Base-by-base conservation (phyloP, 2,113 vertebrate genomes). In the Triplophysa tibetana region DNA sequence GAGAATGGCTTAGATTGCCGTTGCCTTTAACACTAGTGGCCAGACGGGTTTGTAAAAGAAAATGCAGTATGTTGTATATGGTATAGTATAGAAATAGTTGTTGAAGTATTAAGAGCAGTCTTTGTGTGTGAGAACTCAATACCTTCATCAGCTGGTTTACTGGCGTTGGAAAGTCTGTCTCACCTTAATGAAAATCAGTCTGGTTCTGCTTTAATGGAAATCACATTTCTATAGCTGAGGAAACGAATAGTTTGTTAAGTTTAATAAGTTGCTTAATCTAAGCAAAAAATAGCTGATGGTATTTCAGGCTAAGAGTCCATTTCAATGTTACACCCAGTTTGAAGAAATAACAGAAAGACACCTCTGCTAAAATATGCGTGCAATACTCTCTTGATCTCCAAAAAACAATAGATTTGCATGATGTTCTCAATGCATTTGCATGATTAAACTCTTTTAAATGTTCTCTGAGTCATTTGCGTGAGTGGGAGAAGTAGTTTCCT, bases 121-220 rank as follows among this genome's bases (percentile, higher is more conserved):
- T 54, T 13, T 54, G 10, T 8, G 50, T 54, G 48, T 50, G 12
- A 50, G 48, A 1, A 56, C 16, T 8, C 7, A 17, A 58, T 21
- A n/a, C 9, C 23, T n/a, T 38, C 33, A 21, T 72, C 70, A 73
- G 29, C 52, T 43, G 54, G 54, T 23, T 21, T 43, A 23, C 2
- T n/a, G 7, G 19, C 54, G 19, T 58, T 2, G 8, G 8, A 54
- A 17, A 58, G 19, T 21, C 54, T 58, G 54, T 58, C 54, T 58
- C 54, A 58, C 54, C 54, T 10, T n/a, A 58, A n/a, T 72, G 52
- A 21, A 21, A 43, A 43, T 33, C 70, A 3, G 33, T 0, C 29
- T 58, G 52, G 54, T 73, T 73, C 70, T 43, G 70, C 70, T 74
- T 74, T 58, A 23, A 8, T 74, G 50, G n/a, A 52, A 72, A n/a